phyloP scores from a whole-genome alignment of 1,140 invertebrate genomes.

The Maconellicoccus hirsutus region DNA sequence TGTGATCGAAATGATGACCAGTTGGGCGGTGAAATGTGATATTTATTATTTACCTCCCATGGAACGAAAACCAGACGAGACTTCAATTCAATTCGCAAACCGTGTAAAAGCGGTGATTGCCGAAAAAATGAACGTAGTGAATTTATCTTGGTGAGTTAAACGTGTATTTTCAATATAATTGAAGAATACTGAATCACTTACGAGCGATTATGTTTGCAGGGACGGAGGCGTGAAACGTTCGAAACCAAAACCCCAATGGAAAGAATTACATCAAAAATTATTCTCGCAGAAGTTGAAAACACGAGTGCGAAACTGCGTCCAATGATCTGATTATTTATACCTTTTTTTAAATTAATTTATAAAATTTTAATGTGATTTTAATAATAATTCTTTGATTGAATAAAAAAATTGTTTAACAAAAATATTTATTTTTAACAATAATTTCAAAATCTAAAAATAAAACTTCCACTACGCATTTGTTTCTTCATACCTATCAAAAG shows the following conservation, averaged over 20 bases:
- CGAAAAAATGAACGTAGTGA: not conserved
- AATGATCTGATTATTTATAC: not conserved
- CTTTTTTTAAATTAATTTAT: not conserved
- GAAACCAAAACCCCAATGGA: conserved; percentile 7
- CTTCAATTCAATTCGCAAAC: not conserved
- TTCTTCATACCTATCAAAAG: no score
- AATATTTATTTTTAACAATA: no score
- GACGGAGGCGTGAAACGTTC: not conserved
- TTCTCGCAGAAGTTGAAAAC: not conserved
- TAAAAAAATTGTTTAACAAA: no score
- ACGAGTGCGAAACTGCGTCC: not conserved
- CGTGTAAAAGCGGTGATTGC: not conserved
- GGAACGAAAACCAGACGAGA: not conserved
- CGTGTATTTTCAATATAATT: not conserved
- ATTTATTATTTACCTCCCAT: conserved; percentile 11
- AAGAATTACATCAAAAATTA: conserved; percentile 14
- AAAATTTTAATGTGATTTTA: no score
- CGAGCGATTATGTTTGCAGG: not conserved
- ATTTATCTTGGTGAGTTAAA: not conserved
- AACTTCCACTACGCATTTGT: no score
- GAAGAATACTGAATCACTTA: not conserved
- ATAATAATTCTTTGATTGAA: no score
- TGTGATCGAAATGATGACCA: conserved; percentile 11
- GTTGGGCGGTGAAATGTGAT: not conserved
- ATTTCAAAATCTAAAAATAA: no score